These are phyloP conservation scores for Pediacus dermestoides DNA, from an alignment of 2,888 invertebrate genomes.

Conservation along the genomic window DNA sequence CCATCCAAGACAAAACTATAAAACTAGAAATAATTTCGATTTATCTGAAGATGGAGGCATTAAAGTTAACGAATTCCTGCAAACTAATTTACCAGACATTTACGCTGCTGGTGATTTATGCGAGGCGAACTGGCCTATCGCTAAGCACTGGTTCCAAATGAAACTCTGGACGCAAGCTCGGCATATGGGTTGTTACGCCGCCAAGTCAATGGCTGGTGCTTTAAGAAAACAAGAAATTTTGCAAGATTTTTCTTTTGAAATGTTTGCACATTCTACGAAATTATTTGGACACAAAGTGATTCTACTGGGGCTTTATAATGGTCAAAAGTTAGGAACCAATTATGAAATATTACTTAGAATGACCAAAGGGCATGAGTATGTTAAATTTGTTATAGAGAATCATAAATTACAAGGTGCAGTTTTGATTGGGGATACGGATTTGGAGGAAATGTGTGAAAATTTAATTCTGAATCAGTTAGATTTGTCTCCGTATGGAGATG, in stretches of 20 bases:
- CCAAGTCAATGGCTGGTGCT: conserved; percentile 77
- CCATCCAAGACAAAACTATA: conserved; percentile 61
- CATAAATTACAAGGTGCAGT: conserved; percentile 89
- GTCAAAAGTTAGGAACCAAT: conserved; percentile 73
- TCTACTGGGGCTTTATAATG: conserved; percentile 88
- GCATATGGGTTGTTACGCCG: conserved; percentile 95
- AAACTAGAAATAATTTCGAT: conserved; percentile 53
- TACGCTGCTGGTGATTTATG: conserved; percentile 97
- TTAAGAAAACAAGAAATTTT: conserved; percentile 61
- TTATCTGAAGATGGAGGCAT: conserved; percentile 76
- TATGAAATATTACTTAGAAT: conserved; percentile 84
- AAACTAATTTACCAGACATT: conserved; percentile 71
- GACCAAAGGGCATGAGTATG: conserved; percentile 75
- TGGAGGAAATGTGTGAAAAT: conserved; percentile 98
- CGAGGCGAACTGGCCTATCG: conserved; percentile 70
- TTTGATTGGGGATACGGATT: conserved; percentile 92
- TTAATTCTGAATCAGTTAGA: conserved; percentile 93
- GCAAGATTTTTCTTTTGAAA: conserved; percentile 95
- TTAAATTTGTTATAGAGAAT: conserved; percentile 83
- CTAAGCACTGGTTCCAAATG: conserved; percentile 90
- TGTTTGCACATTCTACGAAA: conserved; percentile 94
- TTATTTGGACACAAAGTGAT: conserved; percentile 94
- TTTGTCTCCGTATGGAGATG: conserved; percentile 81
- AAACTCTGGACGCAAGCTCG: conserved; percentile 97
- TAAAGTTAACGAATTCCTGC: conserved; percentile 79